Conservation (phyloP, 2,113 vertebrate species). For the Nibea coibor region DNA sequence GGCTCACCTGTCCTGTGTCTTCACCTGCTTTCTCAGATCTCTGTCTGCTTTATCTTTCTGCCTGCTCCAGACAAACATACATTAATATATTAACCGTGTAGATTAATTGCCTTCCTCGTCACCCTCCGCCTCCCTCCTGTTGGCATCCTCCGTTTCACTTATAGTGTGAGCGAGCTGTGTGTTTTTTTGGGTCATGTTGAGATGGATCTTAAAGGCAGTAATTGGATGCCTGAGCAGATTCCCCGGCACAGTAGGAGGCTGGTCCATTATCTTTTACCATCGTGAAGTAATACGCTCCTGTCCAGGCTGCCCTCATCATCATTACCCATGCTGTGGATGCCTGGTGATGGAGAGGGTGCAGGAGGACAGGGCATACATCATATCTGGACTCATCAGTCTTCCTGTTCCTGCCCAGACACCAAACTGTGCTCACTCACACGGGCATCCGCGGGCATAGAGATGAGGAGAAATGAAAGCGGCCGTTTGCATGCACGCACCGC, state of each 20-base stretch:
- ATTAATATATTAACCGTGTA: constrained; percentile 64
- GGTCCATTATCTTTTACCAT: constrained; percentile 80
- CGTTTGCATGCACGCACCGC: constrained; percentile 73
- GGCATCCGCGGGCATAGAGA: constrained; percentile 62
- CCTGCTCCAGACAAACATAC: constrained; percentile 41
- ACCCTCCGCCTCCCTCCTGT: constrained; percentile 28
- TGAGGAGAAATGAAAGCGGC: constrained; percentile 76
- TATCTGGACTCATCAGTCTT: constrained; percentile 79
- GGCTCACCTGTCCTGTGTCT: constrained; percentile 13
- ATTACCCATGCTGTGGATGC: constrained; percentile 75
- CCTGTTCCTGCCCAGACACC: constrained; percentile 69
- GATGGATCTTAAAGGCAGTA: constrained; percentile 77
- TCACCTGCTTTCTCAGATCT: constrained; percentile 27
- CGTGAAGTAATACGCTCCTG: constrained; percentile 73
- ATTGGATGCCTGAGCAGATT: constrained; percentile 79
- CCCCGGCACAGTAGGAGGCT: constrained; percentile 71
- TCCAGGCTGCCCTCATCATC: constrained; percentile 77
- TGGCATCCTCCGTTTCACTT: constrained; percentile 47
- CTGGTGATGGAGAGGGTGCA: constrained; percentile 76
- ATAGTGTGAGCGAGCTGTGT: constrained; percentile 51
- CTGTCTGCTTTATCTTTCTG: neutral
- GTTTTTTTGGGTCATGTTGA: constrained; percentile 70
- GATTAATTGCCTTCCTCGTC: constrained; percentile 60
- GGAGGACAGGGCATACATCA: constrained; percentile 79
- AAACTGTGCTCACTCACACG: constrained; percentile 74